Conservation (phyloP, 1,140 invertebrate species). For the Linepithema humile region DNA sequence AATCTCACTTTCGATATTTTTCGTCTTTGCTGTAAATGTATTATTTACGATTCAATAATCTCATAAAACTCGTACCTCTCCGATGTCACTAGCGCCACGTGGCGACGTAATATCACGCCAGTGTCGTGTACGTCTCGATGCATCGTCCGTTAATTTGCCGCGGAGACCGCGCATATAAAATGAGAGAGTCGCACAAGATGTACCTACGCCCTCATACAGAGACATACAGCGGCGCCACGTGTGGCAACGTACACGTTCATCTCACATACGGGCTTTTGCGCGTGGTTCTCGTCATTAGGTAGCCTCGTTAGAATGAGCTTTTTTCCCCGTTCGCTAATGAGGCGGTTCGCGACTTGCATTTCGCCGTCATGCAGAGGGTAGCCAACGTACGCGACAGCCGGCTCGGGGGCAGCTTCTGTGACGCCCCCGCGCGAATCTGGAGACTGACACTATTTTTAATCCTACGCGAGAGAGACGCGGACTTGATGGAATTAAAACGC, state of each 20-base stretch:
- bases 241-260: background rate
- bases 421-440: constrained; percentile 64
- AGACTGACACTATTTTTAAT: constrained; percentile 73
- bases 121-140: constrained; percentile 55
- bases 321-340: constrained; percentile 78
- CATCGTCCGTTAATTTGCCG: constrained; percentile 68
- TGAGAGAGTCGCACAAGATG: constrained; percentile 54
- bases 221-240: background rate
- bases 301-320: constrained; percentile 79
- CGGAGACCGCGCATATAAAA: constrained; percentile 53
- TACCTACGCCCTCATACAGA: constrained; percentile 43
- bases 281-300: constrained; percentile 79
- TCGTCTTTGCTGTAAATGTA: background rate
- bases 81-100: constrained; percentile 55
- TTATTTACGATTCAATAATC: background rate
- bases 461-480: constrained; percentile 60
- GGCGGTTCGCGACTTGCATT: constrained; percentile 74
- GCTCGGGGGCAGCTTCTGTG: constrained; percentile 58
- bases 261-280: constrained; percentile 33
- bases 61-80: background rate
- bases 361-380: constrained; percentile 55
- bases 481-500: constrained; percentile 71
- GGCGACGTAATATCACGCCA: constrained; percentile 55
- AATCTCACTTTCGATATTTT: background rate
- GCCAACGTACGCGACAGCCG: background rate